These are phyloP conservation scores for Acleris literana DNA, from an alignment of 2,888 invertebrate genomes.

Conservation along the genomic window DNA sequence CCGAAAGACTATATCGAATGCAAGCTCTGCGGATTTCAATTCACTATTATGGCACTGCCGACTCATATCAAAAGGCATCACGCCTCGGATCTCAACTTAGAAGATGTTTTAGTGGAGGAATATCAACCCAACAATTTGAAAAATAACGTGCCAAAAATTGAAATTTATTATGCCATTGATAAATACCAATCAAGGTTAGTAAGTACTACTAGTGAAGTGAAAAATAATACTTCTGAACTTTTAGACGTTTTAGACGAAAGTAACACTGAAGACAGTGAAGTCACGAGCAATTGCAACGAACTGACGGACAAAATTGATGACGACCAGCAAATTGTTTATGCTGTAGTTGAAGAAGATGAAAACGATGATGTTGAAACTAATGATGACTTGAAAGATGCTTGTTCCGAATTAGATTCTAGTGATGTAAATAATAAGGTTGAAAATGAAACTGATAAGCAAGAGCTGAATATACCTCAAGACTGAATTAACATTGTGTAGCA, in stretches of 20 bases:
- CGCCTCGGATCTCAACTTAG: conserved; percentile 48
- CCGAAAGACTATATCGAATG: conserved; percentile 60
- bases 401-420: too few species aligned
- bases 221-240: background rate
- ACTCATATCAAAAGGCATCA: conserved; percentile 56
- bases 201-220: conserved; percentile 24
- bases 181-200: conserved; percentile 25
- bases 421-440: too few species aligned
- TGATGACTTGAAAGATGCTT: too few species aligned
- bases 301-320: conserved; percentile 2
- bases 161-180: conserved; percentile 26
- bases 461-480: too few species aligned
- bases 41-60: conserved; percentile 51
- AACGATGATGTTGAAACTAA: too few species aligned
- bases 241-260: background rate
- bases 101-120: conserved; percentile 41
- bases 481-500: too few species aligned
- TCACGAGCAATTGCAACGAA: conserved; percentile 9
- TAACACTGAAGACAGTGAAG: background rate
- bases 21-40: conserved; percentile 61
- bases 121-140: conserved; percentile 12
- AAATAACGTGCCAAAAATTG: conserved; percentile 2
- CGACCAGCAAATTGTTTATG: too few species aligned
- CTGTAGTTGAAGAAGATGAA: too few species aligned
- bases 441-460: too few species aligned